Evolutionary conservation across 2,888 invertebrate species (phyloP).

Genomic region (Argyra leucocephala): DNA sequence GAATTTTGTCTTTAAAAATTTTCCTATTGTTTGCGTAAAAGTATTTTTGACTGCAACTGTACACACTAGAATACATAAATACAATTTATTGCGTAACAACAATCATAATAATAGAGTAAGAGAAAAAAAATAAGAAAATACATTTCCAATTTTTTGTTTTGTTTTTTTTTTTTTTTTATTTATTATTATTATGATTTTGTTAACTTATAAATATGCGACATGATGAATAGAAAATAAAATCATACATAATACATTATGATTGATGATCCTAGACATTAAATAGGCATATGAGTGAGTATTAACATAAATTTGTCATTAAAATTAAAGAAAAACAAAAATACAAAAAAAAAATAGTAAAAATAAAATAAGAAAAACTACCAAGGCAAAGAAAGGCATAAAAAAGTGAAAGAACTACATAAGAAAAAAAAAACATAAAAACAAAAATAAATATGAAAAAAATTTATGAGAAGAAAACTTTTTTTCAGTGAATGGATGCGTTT

Average conservation of each 20-base stretch:
- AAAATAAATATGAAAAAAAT: too few relatives aligned
- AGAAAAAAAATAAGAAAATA: not conserved
- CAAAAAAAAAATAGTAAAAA: not conserved
- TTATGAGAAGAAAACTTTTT: too few relatives aligned
- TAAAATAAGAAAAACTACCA: too few relatives aligned
- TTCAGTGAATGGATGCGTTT: too few relatives aligned
- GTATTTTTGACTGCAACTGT: too few relatives aligned
- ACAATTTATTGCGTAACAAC: not conserved
- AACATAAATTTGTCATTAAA: constrained; percentile 11
- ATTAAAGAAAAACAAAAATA: not conserved
- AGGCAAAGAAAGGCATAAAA: too few relatives aligned
- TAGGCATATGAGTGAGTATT: constrained; percentile 8
- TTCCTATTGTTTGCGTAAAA: too few relatives aligned
- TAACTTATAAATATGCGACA: constrained; percentile 4
- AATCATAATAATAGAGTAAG: not conserved
- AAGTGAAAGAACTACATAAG: too few relatives aligned
- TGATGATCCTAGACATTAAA: constrained; percentile 10
- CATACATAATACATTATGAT: constrained; percentile 10
- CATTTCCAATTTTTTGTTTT: not conserved
- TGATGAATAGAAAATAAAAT: not conserved
- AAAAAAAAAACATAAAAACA: too few relatives aligned
- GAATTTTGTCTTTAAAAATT: too few relatives aligned
- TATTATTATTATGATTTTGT: too few relatives aligned
- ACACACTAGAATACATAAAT: not conserved
- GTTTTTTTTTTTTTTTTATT: not conserved